These are phyloP conservation scores for Streblospio benedicti DNA, from an alignment of 1,140 invertebrate species.

Conservation along the genomic window DNA sequence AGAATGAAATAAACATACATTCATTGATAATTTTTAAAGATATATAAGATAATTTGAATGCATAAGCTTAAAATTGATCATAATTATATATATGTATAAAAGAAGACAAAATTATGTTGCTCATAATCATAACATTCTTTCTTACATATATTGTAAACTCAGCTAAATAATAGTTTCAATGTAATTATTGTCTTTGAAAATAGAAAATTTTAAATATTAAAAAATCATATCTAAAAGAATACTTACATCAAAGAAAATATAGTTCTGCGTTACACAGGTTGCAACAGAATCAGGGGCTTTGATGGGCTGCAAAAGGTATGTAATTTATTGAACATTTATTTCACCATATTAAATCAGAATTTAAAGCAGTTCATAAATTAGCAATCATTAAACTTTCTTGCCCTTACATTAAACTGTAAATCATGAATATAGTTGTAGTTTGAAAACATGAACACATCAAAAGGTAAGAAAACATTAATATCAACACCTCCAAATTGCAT, in stretches of 20 bases:
- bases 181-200: not conserved
- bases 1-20: no score
- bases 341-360: no score
- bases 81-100: not conserved
- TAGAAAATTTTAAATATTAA: not conserved
- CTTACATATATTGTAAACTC: not conserved
- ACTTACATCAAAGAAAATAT: constrained; percentile 69
- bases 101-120: not conserved
- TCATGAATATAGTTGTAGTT: no score
- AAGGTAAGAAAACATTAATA: no score
- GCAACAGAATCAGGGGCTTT: constrained; percentile 71
- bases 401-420: no score
- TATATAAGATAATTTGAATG: no score
- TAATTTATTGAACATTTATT: no score
- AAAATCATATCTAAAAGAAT: not conserved
- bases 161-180: not conserved
- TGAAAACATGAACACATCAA: no score
- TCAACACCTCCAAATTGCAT: no score
- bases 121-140: not conserved
- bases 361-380: no score
- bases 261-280: constrained; percentile 69
- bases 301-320: constrained; percentile 52
- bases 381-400: no score
- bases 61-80: constrained; percentile 6
- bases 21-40: no score